Base-by-base conservation (phyloP, 2,797 vertebrate species). In the Acipenser ruthenus region DNA sequence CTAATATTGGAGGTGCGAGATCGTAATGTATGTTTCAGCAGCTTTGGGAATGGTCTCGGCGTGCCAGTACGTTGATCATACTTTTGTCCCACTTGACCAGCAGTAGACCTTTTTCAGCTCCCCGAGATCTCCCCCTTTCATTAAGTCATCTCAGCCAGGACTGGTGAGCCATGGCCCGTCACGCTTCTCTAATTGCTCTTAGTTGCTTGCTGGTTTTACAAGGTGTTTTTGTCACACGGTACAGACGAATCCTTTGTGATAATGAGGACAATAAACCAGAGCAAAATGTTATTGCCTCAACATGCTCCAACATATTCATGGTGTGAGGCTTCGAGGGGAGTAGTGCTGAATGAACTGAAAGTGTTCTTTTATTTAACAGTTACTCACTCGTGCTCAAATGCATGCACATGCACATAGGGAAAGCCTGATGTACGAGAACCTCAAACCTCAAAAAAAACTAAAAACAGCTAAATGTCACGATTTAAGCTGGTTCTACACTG, bases 41-140 rank as follows among this genome's bases (percentile, higher is more conserved):
- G 65, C 49, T 10, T 49, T 66, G 8, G 65, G 47, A 13, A 18
- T 58, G 58, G 56, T 48, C 18, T 58, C 15, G 37, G 15, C 48
- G 53, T 47, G 15, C 10, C 15, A 59, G 65, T 49, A 6, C 65
- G 6, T 49, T 65, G 65, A 9, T 49, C 49, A 18, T 7, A 12
- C 47, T 12, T n/a, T 48, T 48, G 9, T 23, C n/a, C 47, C 65
- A 49, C 55, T 59, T 66, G 65, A 59, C 53, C 65, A 10, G 8
- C n/a, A 9, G 51, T 2, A n/a, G 12, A n/a, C 11, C 12, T 58
- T 37, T 58, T 13, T 58, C 55, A 8, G 48, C 49, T 55, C 50
- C 18, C 10, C 11, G 52, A 65, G 64, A 65, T 58, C 64, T 48
- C n/a, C 56, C n/a, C 37, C 37, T 49, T 56, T 59, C 65, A 23